Base-by-base conservation (phyloP, 2,888 invertebrate genomes). In the Fragum fragum region DNA sequence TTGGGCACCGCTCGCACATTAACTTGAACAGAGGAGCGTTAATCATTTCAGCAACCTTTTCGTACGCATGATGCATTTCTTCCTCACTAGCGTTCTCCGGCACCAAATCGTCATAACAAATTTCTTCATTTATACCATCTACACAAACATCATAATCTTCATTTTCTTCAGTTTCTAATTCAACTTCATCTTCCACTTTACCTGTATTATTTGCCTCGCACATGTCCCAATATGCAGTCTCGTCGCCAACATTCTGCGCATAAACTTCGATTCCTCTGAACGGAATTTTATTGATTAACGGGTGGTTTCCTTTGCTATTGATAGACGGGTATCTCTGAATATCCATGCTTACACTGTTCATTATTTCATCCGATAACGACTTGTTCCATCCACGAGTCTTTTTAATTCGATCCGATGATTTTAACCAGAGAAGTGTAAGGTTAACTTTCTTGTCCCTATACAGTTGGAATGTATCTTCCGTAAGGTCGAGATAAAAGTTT, bases 381-480 rank as follows among this genome's bases (percentile, higher is more conserved):
- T 77, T 81, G 29, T 76, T 61, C 55, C 57, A 73, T 42, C 69
- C 72, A 42, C 63, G 66, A 1, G 59, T 72, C 16, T 23, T 11
- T 68, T 70, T 73, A 36, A n/a, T n/a, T 23, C 72, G 18, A 53
- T 75, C 80, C 28, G 77, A 42, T n/a, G 77, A 71, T 28, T 77
- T 80, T 32, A 84, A 36, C 80, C 80, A 84, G 6, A 84, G 52
- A 53, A 84, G 80, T 26, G 84, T 77, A 14, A 63, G 63, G 9
- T 59, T 71, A 18, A 61, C 68, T 53, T 78, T 73, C 6, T 57
- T 29, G 36, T 84, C 72, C 6, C 83, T 53, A 42, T 84, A 84
- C 16, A 85, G 73, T 39, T 85, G 82, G n/a, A 85, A 42, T 5
- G 80, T 85, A 57, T 80, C 73, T 29, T 68, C 74, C 2, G 82